Evolutionary conservation across 2,113 vertebrate genomes (phyloP), one percentile per base, ranked within the genome.

Genomic region (Gambusia affinis): DNA sequence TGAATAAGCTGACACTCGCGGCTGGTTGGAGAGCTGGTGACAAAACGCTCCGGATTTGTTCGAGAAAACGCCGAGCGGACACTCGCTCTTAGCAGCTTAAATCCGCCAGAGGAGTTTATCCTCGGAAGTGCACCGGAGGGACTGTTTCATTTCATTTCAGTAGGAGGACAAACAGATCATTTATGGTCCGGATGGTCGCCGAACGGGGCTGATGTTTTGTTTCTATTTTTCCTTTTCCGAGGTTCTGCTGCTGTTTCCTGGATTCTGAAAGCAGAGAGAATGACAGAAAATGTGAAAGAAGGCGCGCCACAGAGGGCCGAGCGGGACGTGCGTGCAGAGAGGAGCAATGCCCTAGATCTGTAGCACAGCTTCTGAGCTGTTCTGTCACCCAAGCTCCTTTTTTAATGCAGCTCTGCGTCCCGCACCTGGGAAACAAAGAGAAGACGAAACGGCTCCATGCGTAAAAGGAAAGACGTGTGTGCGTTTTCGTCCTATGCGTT

Each of bases 391-490:
- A 75, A 81, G 65, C 73, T 87, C 82, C 64, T 72, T 82, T 82
- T 81, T 78, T 78, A 76, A 57, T 72, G 70, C 60, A 72, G 60
- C 82, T 83, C 61, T 37, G 76, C 65, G 42, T 27, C 51, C 60
- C 6, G 76, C 83, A 90, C 78, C 80, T 83, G 88, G 77, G 78
- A 74, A 87, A 87, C 78, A 87, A 81, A 80, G 70, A 74, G 62
- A 72, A 37, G 88, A 75, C 65, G 12, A 19, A 24, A 15, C 77
- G 44, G 73, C 69, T 72, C 88, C 84, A 19, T 85, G 90, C 90
- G 90, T 92, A 92, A 92, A 89, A 72, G 83, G 89, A 88, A 83
- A 81, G 71, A 47, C 73, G 31, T 37, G 76, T 77, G 85, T 78
- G 83, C 82, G 81, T 72, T 74, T 80, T 79, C 17, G 39, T 76